Evolutionary conservation across 92 coral and sea anemone genomes (phyloP).

Genomic region (Phymanthus crucifer): DNA sequence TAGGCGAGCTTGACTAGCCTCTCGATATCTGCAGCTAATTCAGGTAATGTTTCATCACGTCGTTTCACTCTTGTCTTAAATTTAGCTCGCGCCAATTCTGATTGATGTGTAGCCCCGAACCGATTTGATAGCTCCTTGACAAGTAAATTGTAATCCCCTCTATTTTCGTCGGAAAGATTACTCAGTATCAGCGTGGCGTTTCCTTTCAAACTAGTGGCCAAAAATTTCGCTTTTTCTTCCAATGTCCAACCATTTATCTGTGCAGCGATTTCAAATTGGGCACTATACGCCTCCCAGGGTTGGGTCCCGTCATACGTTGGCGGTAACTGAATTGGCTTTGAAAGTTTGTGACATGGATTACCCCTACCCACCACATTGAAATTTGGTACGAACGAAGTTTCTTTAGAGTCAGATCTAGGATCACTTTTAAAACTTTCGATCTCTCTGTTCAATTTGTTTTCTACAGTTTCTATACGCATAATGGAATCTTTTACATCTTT

Average conservation of each 20-base stretch:
- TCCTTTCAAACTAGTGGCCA: constrained; percentile 36
- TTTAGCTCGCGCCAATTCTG: constrained; percentile 27
- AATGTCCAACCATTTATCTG: constrained; percentile 47
- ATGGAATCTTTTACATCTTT: too few relatives aligned
- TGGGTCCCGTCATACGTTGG: constrained; percentile 36
- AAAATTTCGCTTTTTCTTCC: constrained; percentile 21
- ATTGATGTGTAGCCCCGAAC: constrained; percentile 42
- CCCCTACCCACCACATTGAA: too few relatives aligned
- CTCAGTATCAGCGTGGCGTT: constrained; percentile 14
- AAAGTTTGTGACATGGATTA: too few relatives aligned
- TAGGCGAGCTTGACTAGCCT: constrained; percentile 42
- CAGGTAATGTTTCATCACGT: constrained; percentile 42
- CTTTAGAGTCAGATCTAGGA: too few relatives aligned
- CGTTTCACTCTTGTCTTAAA: constrained; percentile 28
- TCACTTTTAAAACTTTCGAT: too few relatives aligned
- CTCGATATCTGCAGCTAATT: constrained; percentile 44
- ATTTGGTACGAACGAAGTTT: too few relatives aligned
- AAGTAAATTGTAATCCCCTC: constrained; percentile 4
- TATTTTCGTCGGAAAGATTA: constrained; percentile 7
- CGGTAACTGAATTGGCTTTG: too few relatives aligned
- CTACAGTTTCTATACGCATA: too few relatives aligned
- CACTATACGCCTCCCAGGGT: constrained; percentile 52
- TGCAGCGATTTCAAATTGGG: constrained; percentile 60
- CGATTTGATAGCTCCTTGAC: constrained; percentile 43
- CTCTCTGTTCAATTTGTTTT: too few relatives aligned